phyloP scores from a whole-genome alignment of 2,888 invertebrate species.

The Thymelicus lineola region DNA sequence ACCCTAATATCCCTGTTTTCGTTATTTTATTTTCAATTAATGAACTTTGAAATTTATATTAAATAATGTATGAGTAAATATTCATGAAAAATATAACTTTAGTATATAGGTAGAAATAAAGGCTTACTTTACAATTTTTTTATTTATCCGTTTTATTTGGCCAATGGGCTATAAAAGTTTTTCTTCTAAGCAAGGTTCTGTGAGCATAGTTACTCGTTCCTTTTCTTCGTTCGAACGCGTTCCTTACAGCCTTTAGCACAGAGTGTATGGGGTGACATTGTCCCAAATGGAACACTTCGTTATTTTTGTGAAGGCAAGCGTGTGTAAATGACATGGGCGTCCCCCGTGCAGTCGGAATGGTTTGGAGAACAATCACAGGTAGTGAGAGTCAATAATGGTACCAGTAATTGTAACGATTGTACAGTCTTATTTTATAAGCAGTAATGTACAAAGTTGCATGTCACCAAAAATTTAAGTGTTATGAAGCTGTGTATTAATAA shows the following conservation, averaged over 20 bases:
- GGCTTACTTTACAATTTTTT: no score
- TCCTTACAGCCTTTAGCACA: background rate
- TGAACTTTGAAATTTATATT: no score
- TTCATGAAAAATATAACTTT: no score
- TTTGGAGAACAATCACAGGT: conserved; percentile 21
- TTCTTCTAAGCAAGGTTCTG: no score
- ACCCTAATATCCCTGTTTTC: no score
- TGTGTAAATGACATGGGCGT: conserved; percentile 57
- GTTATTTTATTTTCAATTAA: no score
- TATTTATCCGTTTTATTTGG: no score
- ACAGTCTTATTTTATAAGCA: background rate
- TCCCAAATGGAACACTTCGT: conserved; percentile 73
- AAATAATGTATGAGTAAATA: no score
- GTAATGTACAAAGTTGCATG: background rate
- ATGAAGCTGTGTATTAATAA: no score
- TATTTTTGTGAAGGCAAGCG: conserved; percentile 85
- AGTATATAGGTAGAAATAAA: no score
- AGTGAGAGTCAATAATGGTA: conserved; percentile 20
- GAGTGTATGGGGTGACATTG: conserved; percentile 62
- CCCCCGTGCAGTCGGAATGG: conserved; percentile 10
- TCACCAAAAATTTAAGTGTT: background rate
- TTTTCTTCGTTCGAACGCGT: background rate
- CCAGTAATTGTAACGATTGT: background rate
- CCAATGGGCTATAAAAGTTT: no score
- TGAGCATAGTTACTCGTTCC: background rate